phyloP scores from a whole-genome alignment of 2,797 vertebrate genomes.

The Periparus ater region DNA sequence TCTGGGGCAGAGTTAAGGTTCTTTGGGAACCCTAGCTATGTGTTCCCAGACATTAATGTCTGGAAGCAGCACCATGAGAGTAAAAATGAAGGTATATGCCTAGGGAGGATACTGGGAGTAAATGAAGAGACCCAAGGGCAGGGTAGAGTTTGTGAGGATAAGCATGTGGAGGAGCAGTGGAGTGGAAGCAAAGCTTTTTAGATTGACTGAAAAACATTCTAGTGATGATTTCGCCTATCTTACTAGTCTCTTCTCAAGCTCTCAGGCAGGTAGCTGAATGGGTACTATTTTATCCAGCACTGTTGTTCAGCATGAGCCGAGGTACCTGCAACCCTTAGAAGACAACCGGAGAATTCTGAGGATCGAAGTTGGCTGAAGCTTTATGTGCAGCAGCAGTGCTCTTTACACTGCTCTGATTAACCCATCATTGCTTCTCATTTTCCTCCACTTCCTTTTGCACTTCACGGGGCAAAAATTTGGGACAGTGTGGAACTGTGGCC shows the following conservation, averaged over 20 bases:
- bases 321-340: background rate
- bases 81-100: conserved; percentile 28
- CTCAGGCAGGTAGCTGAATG: background rate
- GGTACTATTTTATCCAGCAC: background rate
- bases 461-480: background rate
- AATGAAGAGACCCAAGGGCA: conserved; percentile 42
- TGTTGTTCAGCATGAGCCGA: background rate
- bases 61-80: conserved; percentile 44
- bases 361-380: background rate
- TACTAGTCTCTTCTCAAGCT: background rate
- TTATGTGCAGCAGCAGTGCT: background rate
- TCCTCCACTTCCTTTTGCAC: background rate
- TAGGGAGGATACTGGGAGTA: conserved; percentile 20
- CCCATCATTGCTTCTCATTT: background rate
- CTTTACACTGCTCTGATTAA: background rate
- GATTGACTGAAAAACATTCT: background rate
- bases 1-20: conserved; percentile 53
- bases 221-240: background rate
- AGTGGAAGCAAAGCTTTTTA: conserved; percentile 1
- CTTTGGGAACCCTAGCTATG: conserved; percentile 48
- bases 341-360: background rate
- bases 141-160: conserved; percentile 35
- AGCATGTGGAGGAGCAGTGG: background rate
- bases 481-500: fast-evolving
- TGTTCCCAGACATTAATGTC: conserved; percentile 64